Evolutionary conservation across 1,140 invertebrate species (phyloP).

Genomic region (Sinella curviseta): DNA sequence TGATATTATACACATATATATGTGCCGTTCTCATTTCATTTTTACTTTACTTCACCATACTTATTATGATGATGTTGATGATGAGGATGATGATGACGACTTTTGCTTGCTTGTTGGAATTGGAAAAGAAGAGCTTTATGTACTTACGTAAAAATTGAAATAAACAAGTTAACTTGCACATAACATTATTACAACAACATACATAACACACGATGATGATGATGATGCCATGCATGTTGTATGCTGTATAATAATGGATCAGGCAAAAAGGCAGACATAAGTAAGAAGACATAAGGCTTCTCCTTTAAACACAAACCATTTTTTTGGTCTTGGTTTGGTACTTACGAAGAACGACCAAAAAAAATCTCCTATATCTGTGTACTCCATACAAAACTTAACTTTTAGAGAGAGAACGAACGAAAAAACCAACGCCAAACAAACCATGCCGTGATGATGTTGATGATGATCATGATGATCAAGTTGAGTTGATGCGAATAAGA

Average conservation of each 20-base stretch:
- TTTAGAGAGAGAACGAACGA: too few relatives aligned
- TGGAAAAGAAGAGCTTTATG: not conserved
- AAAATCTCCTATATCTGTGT: too few relatives aligned
- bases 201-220: slow-evolving; percentile 1
- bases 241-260: not conserved
- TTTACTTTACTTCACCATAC: slow-evolving; percentile 4
- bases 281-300: not conserved
- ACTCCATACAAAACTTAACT: too few relatives aligned
- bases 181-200: slow-evolving; percentile 23
- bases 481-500: too few relatives aligned
- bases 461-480: not conserved
- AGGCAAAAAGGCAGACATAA: not conserved
- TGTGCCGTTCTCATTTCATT: not conserved
- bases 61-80: not conserved
- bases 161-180: slow-evolving; percentile 27
- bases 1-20: not conserved
- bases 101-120: not conserved
- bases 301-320: not conserved
- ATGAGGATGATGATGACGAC: not conserved
- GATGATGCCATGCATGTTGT: not conserved
- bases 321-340: too few relatives aligned
- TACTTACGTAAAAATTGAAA: slow-evolving; percentile 16
- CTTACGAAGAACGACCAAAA: too few relatives aligned
- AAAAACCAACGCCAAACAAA: not conserved
- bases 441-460: not conserved